phyloP scores from a whole-genome alignment of 1,140 invertebrate genomes.

The Oreohelix idahoensis region DNA sequence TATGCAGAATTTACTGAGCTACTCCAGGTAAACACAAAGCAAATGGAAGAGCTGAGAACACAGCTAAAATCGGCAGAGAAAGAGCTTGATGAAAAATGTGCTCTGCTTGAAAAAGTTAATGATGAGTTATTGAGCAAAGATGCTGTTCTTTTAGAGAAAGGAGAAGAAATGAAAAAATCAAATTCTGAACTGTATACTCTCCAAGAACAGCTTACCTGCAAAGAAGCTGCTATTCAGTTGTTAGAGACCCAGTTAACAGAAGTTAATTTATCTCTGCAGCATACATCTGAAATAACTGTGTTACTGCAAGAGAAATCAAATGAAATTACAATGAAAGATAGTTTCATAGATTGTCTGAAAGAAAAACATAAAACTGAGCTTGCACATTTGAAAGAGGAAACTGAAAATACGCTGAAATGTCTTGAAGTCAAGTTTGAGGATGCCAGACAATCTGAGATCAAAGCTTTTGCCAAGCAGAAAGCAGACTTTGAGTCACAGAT shows the following conservation, averaged over 20 bases:
- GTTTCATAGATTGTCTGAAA: neutral
- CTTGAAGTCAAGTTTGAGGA: slow-evolving; percentile 12
- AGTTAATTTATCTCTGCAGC: neutral
- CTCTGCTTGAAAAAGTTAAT: neutral
- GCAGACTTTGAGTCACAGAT: neutral
- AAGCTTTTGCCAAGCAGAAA: slow-evolving; percentile 4
- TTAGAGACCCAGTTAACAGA: neutral
- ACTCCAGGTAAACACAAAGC: too few relatives aligned
- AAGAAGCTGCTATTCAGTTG: neutral
- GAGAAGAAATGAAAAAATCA: neutral
- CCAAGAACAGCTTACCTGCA: neutral
- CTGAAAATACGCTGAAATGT: neutral
- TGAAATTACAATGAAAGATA: neutral
- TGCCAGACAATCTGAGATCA: slow-evolving; percentile 25
- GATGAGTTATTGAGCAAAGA: neutral
- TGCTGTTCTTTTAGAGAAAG: neutral
- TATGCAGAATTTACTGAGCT: neutral
- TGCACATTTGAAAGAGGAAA: neutral
- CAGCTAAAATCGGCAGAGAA: neutral
- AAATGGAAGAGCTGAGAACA: neutral
- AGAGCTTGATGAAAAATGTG: neutral
- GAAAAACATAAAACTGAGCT: neutral
- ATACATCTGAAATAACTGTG: neutral
- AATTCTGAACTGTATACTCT: neutral
- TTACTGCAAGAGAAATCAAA: neutral